Percentiles rank a stretch among this genome's conserved stretches.
These are phyloP conservation scores for Telmatochromis brichardi DNA, from an alignment of 2,113 vertebrate species.

Conservation along the genomic window DNA sequence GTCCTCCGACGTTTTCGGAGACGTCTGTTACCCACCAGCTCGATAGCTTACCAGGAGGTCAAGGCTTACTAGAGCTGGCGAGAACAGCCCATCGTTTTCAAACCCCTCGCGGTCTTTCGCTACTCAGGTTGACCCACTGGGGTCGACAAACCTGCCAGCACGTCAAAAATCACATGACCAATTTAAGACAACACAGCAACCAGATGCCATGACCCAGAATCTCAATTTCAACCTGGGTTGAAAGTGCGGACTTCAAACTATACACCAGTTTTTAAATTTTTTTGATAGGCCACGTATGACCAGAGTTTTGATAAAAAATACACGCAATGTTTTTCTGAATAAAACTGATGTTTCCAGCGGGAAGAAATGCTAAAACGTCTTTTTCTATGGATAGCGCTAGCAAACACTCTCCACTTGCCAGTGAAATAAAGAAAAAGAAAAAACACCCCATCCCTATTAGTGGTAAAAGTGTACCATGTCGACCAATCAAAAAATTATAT, in stretches of 20 bases:
- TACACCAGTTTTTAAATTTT: too few species aligned
- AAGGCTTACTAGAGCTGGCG: neutral
- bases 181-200: neutral
- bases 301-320: neutral
- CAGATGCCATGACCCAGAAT: neutral
- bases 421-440: neutral
- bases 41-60: neutral
- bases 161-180: neutral
- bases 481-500: neutral
- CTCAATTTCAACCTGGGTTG: neutral
- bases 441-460: neutral
- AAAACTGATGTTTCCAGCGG: neutral
- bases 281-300: neutral
- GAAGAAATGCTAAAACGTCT: neutral
- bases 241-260: neutral
- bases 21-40: neutral
- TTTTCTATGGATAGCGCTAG: neutral
- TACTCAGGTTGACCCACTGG: neutral
- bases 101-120: rapidly evolving
- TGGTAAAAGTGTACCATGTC: too few species aligned
- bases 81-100: neutral
- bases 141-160: neutral
- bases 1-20: neutral
- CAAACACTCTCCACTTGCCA: neutral
- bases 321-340: neutral